Conservation (phyloP, 1,140 invertebrate species). For the Saxidomus purpurata region DNA sequence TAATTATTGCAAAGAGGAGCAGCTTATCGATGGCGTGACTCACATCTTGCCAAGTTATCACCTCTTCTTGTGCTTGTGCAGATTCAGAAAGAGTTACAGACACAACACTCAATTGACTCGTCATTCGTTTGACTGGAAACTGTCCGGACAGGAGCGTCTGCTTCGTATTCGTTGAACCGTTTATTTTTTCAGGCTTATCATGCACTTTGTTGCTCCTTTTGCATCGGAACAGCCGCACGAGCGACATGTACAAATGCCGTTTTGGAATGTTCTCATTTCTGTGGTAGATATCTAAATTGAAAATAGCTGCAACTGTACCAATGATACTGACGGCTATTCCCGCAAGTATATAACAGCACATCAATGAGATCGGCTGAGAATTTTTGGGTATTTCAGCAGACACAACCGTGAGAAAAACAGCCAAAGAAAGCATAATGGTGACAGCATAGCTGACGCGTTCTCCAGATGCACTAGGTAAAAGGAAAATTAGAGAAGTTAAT, state of each 20-base stretch:
- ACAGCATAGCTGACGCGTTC: constrained; percentile 25
- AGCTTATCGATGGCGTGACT: constrained; percentile 4
- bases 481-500: neutral
- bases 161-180: neutral
- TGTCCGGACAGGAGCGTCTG: neutral
- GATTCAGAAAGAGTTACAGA: neutral
- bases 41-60: neutral
- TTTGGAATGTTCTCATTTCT: constrained; percentile 5
- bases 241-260: neutral
- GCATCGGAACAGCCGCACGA: neutral
- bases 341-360: constrained; percentile 18
- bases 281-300: constrained; percentile 26
- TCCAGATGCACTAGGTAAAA: constrained; percentile 43
- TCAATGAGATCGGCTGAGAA: constrained; percentile 1
- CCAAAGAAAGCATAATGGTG: constrained; percentile 9
- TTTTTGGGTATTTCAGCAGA: constrained; percentile 17
- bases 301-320: neutral
- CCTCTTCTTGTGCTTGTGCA: neutral
- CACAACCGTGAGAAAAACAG: constrained; percentile 12
- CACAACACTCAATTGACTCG: neutral
- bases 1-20: neutral
- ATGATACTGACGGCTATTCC: neutral
- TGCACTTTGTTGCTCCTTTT: neutral
- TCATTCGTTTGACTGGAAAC: neutral
- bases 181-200: neutral